Evolutionary conservation across 2,797 vertebrate species (phyloP).

Genomic region (Arnoldichthys spilopterus): DNA sequence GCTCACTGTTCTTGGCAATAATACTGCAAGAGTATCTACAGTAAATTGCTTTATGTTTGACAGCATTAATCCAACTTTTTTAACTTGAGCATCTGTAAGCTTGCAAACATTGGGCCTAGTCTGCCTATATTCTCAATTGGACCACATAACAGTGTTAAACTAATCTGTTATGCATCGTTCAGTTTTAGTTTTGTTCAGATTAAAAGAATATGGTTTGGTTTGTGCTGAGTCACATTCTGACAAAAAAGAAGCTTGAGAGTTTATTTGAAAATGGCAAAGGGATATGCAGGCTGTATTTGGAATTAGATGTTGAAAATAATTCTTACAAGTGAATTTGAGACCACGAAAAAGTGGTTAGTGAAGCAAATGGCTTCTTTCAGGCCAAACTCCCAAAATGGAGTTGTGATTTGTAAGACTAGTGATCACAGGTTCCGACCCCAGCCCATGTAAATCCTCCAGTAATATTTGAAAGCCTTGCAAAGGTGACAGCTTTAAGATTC

Average conservation of each 20-base stretch:
- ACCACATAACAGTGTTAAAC: neutral
- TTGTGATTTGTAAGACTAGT: neutral
- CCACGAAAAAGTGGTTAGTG: too few species aligned
- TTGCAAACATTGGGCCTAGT: too few species aligned
- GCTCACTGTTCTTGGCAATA: neutral
- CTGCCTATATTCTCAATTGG: too few species aligned
- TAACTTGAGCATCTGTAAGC: too few species aligned
- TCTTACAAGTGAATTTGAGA: too few species aligned
- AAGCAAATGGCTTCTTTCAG: neutral
- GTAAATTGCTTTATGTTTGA: too few species aligned
- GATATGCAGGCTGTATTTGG: neutral
- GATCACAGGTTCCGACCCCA: neutral
- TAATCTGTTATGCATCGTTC: neutral
- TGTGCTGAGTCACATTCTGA: neutral
- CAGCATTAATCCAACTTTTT: too few species aligned
- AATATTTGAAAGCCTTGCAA: neutral
- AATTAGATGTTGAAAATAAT: too few species aligned
- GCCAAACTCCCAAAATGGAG: neutral
- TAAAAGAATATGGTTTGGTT: neutral
- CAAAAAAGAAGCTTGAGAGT: neutral
- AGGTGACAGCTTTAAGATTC: too few species aligned
- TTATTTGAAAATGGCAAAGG: neutral
- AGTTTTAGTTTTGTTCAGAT: slow-evolving; percentile 1
- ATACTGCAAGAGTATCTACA: neutral
- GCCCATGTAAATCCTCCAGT: neutral